Conservation (phyloP, 2,888 invertebrate genomes). For the Metellina segmentata region DNA sequence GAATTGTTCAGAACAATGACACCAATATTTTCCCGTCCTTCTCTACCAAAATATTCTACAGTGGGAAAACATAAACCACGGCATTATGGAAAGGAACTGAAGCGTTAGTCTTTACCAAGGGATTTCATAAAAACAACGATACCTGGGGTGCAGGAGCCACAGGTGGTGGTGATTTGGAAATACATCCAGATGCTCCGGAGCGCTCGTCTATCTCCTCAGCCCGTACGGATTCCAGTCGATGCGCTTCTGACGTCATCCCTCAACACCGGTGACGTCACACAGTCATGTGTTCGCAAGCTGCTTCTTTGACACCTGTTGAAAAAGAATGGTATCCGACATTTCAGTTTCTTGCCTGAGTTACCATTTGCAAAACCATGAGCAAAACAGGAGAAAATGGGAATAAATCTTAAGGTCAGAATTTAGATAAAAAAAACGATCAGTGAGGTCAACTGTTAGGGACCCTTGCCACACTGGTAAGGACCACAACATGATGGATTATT, state of each 20-base stretch:
- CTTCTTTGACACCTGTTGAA: not conserved
- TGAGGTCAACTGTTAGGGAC: too few species aligned
- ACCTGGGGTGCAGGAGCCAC: slow-evolving; percentile 25
- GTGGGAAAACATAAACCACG: not conserved
- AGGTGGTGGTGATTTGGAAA: slow-evolving; percentile 47
- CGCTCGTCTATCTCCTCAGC: slow-evolving; percentile 68
- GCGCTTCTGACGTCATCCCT: slow-evolving; percentile 68
- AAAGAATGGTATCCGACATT: slow-evolving; percentile 7
- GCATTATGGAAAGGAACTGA: not conserved
- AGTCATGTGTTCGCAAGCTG: slow-evolving; percentile 27
- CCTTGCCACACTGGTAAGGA: too few species aligned
- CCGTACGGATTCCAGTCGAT: slow-evolving; percentile 51
- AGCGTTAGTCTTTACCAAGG: not conserved
- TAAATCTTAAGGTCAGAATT: too few species aligned
- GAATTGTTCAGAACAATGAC: not conserved
- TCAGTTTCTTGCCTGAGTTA: not conserved
- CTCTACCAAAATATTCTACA: not conserved
- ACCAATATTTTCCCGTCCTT: too few species aligned
- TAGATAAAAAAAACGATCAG: too few species aligned
- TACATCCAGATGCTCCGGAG: slow-evolving; percentile 43
- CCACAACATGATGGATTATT: too few species aligned
- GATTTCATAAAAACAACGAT: not conserved
- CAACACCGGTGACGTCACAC: slow-evolving; percentile 39
- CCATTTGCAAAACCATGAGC: too few species aligned
- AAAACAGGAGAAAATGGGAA: too few species aligned